A percentile compares a stretch with the other conserved stretches of the same genome.
Conservation (phyloP, 2,113 vertebrate species). For the Vulpes vulpes region DNA sequence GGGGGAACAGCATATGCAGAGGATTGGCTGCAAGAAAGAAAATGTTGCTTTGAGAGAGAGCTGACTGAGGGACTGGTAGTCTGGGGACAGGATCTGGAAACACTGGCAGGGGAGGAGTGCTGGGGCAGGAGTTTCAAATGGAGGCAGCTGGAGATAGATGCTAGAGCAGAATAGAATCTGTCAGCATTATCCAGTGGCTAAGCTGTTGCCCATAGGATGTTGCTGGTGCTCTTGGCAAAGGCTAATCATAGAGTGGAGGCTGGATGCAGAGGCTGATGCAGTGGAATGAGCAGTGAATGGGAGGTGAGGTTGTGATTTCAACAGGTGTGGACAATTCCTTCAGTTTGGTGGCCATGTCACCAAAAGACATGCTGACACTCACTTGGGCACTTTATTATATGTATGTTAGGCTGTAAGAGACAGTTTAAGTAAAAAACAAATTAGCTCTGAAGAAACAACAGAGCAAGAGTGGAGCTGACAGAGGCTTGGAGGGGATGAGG, state of each 20-base stretch:
- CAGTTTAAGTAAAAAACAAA: not conserved
- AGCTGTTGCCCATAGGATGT: not conserved
- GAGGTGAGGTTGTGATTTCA: not conserved
- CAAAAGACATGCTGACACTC: not conserved
- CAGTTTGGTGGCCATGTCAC: not conserved
- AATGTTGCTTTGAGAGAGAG: not conserved
- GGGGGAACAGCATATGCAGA: not conserved
- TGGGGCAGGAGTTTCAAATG: not conserved
- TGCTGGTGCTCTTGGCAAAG: not conserved
- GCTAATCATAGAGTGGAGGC: not conserved
- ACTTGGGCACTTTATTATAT: not conserved
- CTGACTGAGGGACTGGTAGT: not conserved
- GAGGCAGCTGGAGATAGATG: not conserved
- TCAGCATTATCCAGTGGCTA: not conserved
- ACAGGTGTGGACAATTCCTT: not conserved
- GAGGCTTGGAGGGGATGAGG: not conserved
- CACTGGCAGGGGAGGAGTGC: not conserved
- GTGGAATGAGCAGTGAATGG: not conserved
- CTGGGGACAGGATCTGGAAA: not conserved
- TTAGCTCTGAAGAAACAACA: not conserved
- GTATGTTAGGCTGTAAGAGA: not conserved
- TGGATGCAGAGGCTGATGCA: not conserved
- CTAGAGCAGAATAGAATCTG: not conserved
- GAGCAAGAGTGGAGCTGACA: not conserved
- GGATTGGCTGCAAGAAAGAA: not conserved